Conservation (phyloP, 1,140 invertebrate genomes). For the Wiebesia pumilae region DNA sequence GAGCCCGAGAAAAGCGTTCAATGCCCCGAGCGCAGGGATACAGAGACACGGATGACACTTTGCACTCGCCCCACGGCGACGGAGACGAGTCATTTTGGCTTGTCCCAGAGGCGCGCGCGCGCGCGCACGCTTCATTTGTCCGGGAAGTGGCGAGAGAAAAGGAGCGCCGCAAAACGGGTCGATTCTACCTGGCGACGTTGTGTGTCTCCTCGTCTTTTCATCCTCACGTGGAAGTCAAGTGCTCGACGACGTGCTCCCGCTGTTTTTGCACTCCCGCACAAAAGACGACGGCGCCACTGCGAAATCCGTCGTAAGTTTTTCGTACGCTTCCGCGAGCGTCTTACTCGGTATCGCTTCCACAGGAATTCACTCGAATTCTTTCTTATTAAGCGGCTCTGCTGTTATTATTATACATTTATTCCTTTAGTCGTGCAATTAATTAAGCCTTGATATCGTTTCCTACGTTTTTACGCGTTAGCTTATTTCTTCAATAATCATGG, state of each 20-base stretch:
- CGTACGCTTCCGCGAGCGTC: slow-evolving; percentile 48
- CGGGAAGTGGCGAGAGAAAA: slow-evolving; percentile 7
- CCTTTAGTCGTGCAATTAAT: neutral
- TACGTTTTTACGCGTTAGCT: too few relatives aligned
- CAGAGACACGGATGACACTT: too few relatives aligned
- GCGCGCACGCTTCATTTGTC: slow-evolving; percentile 44
- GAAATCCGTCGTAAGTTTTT: neutral
- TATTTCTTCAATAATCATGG: too few relatives aligned
- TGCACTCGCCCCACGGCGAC: neutral
- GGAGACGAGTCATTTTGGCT: neutral
- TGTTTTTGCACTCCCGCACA: neutral
- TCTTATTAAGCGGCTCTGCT: neutral
- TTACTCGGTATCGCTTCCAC: neutral
- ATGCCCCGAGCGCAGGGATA: too few relatives aligned
- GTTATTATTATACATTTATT: neutral
- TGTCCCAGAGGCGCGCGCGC: neutral
- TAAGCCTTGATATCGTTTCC: neutral
- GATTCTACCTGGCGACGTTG: slow-evolving; percentile 7
- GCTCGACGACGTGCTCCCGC: neutral
- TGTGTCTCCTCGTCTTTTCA: slow-evolving; percentile 1
- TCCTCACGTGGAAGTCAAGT: slow-evolving; percentile 21
- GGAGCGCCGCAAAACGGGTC: slow-evolving; percentile 3
- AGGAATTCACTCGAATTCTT: neutral
- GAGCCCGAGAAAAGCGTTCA: neutral
- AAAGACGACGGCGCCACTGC: slow-evolving; percentile 23